These are phyloP conservation scores for Hippopotamyrus pictus DNA, from an alignment of 2,797 vertebrate species.

Conservation along the genomic window DNA sequence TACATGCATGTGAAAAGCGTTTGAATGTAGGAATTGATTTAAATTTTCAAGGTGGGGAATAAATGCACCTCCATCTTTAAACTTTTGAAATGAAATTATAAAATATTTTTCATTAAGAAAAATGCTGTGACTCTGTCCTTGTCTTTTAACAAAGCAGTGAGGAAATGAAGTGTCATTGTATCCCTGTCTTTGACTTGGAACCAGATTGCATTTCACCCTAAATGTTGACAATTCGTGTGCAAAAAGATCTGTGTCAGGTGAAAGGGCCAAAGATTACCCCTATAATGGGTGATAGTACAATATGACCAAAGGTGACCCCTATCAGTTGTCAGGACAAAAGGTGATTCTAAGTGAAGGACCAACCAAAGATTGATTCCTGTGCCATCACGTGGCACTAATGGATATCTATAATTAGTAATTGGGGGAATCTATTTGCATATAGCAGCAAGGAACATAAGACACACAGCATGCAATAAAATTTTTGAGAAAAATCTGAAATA, in stretches of 20 bases:
- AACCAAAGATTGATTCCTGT: neutral
- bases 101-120: neutral
- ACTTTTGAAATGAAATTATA: neutral
- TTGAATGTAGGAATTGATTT: neutral
- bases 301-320: neutral
- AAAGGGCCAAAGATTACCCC: neutral
- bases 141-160: neutral
- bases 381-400: neutral
- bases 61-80: neutral
- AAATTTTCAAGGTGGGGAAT: neutral
- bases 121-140: neutral
- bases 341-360: neutral
- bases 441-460: neutral
- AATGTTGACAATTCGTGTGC: neutral
- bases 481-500: neutral
- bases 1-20: neutral
- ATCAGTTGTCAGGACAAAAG: neutral
- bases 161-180: neutral
- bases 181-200: neutral
- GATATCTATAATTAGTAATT: neutral
- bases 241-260: neutral
- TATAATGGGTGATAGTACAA: neutral
- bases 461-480: neutral
- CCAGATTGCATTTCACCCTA: neutral
- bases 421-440: neutral